Base-by-base conservation (phyloP, 2,797 vertebrate genomes). In the Tangara arthus region DNA sequence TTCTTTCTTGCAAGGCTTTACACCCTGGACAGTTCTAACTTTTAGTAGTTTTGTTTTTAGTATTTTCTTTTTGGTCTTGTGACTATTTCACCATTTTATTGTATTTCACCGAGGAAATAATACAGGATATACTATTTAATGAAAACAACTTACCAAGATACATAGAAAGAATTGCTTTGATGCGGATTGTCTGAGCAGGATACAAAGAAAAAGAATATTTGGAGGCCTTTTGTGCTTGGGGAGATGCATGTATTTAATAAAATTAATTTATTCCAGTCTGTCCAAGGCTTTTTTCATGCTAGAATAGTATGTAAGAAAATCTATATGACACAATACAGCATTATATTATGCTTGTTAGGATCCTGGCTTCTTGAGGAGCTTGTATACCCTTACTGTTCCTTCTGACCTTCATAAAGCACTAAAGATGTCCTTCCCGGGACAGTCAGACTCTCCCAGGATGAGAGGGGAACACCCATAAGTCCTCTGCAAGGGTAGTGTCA, bases 401-500 rank as follows among this genome's bases (percentile, higher is more conserved):
- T 52, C 22, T 79, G 50, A 79, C 63, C 76, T 94, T 78, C 89
- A 78, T 23, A 91, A 73, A 61, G 32, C 83, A 41, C 17, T 90
- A 60, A 79, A 87, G 55, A 63, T 52, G 16, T 85, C 77, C 44
- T 92, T 94, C 19, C 66, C 81, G 73, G 63, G 85, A 90, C 37
- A 53, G 26, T 41, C 55, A 70, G 34, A 35, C 17, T 81, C 77
- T 88, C 63, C 22, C 28, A 76, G 84, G 32, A 86, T 63, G 68
- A 83, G 65, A 79, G 49, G 5, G n/a, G 63, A 59, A 60, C 85
- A 84, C 28, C 50, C 34, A 52, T 61, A 92, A 94, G 52, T 39
- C 66, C 49, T 91, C 77, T 64, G 18, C 89, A 96, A 95, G 91
- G 93, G 15, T 89, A 91, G 11, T 88, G 85, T 96, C 93, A 96